Evolutionary conservation across 1,140 invertebrate species (phyloP).

Genomic region (Lutraria rhynchaena): DNA sequence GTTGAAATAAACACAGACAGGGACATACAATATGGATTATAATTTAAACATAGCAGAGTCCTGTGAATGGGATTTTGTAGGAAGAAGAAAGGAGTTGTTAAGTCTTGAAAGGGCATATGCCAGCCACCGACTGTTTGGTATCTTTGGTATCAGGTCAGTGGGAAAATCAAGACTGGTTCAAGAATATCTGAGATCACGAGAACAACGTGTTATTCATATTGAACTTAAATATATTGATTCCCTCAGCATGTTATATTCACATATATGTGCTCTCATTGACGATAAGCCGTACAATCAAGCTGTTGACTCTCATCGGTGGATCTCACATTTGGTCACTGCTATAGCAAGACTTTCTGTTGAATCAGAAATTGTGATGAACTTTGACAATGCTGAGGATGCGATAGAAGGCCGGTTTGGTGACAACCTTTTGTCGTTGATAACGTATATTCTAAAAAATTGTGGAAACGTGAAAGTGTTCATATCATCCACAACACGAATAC

Average conservation of each 20-base stretch:
- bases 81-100: conserved; percentile 22
- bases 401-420: background rate
- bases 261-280: conserved; percentile 32
- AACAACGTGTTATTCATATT: background rate
- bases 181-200: conserved; percentile 20
- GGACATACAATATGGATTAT: no score
- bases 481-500: conserved; percentile 32
- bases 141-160: conserved; percentile 54
- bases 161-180: conserved; percentile 53
- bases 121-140: conserved; percentile 45
- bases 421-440: conserved; percentile 12
- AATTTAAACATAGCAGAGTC: background rate
- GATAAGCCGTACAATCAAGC: background rate
- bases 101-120: conserved; percentile 28
- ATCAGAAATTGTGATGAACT: conserved; percentile 1
- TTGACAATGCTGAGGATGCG: conserved; percentile 56
- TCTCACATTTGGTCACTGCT: background rate
- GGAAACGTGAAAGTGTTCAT: conserved; percentile 43
- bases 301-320: background rate
- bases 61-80: conserved; percentile 38
- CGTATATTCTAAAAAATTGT: background rate
- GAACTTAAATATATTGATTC: conserved; percentile 14
- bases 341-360: background rate
- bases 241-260: background rate
- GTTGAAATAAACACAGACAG: no score